Evolutionary conservation across 2,113 vertebrate species (phyloP), one percentile per base, ranked within the genome.

Genomic region (Eubucco bourcierii): DNA sequence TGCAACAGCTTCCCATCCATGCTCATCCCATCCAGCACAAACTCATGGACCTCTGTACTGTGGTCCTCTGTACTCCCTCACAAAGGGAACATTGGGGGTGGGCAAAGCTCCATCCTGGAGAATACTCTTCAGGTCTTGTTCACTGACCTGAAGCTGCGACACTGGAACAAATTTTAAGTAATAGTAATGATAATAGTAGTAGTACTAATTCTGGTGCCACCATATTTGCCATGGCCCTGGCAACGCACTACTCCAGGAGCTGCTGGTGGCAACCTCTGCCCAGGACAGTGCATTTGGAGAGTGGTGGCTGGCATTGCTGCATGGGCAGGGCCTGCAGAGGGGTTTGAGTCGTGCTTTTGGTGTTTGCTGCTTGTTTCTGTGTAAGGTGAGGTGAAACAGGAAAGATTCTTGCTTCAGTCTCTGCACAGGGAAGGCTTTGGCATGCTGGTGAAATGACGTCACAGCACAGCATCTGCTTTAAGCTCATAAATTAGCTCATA

Each of bases 161-260:
- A 9, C 55, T 73, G 47, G 71, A 83, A 73, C 47, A 56, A 3
- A 5, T 76, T 7, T 3, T 4, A 47, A 47, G 21, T 47, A 47
- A 47, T 47, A 47, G 20, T 19, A 46, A 46, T 46, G 19, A 46
- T 46, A 46, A 46, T 46, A 46, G 46, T 27, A 56, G 25, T 2
- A 14, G 6, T 10, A 29, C 6, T 5, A 5, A 33, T 50, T 34
- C 39, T 13, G 33, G 0, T 5, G 31, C 15, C 60, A 66, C 44
- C 21, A 24, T 12, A 1, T 73, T 46, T 56, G 31, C 84, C 13
- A 39, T 8, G 59, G 23, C 50, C 15, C 72, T 68, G 44, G 61
- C 58, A 33, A 5, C 9, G 6, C 2, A 1, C 44, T 3, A 0
- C 46, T 31, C 58, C 0, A 0, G 19, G 34, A 31, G 72, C 12